A percentile compares a stretch with the other conserved stretches of the same genome.
Conservation (phyloP, 1,140 invertebrate genomes). For the Holotrichia oblita region DNA sequence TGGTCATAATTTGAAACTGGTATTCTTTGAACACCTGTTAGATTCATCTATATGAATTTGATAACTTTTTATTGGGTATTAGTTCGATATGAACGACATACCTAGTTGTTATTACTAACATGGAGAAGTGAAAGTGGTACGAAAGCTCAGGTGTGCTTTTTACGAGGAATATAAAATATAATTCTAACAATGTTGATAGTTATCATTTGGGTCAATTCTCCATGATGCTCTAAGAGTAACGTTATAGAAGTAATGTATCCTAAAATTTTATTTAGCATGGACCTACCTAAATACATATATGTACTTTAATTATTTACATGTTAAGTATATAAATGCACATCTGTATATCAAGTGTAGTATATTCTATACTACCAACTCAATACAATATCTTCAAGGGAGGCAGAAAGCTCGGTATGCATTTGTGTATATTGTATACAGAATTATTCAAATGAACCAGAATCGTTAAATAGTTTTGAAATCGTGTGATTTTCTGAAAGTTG, state of each 20-base stretch:
- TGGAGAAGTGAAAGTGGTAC: background rate
- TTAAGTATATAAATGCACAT: too few species aligned
- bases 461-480: too few species aligned
- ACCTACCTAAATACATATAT: background rate
- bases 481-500: too few species aligned
- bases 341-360: too few species aligned
- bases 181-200: background rate
- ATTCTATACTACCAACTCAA: too few species aligned
- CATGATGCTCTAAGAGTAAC: background rate
- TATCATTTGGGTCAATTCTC: too few species aligned
- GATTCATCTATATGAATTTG: conserved; percentile 19
- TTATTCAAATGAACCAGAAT: too few species aligned
- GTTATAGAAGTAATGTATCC: background rate
- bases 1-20: background rate
- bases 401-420: too few species aligned
- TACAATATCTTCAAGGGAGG: too few species aligned
- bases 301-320: background rate
- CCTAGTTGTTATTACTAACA: background rate
- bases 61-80: background rate
- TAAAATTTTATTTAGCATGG: background rate
- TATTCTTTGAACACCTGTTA: conserved; percentile 19
- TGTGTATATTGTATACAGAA: too few species aligned
- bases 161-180: background rate
- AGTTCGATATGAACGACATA: conserved; percentile 4
- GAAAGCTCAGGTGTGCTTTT: background rate